A percentile compares a stretch with the other conserved stretches of the same genome.
These are phyloP conservation scores for Propithecus coquereli DNA, from an alignment of 2,113 vertebrate species.

Conservation along the genomic window DNA sequence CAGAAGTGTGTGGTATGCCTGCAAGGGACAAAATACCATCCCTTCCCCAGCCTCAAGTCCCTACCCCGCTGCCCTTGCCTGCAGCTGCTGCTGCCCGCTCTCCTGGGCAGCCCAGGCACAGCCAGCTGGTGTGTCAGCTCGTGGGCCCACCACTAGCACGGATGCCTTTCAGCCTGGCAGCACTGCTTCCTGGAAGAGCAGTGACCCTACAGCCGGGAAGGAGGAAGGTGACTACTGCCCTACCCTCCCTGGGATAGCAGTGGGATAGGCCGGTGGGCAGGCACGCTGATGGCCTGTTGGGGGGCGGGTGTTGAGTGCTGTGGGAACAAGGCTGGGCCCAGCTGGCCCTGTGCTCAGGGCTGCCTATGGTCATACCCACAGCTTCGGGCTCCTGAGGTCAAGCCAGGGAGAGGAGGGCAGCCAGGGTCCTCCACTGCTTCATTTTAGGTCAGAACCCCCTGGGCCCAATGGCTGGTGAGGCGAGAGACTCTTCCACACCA, in stretches of 20 bases:
- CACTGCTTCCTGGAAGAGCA: not conserved
- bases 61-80: not conserved
- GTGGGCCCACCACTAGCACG: not conserved
- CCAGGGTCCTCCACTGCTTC: not conserved
- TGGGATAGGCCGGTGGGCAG: not conserved
- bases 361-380: not conserved
- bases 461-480: not conserved
- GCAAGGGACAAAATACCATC: not conserved
- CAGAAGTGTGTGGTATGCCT: not conserved
- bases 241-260: not conserved
- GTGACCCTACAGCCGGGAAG: not conserved
- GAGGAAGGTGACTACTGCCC: not conserved
- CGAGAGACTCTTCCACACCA: not conserved
- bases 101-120: not conserved
- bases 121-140: not conserved
- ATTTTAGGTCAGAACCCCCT: not conserved
- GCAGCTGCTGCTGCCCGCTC: not conserved
- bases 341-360: not conserved
- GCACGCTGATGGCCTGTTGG: not conserved
- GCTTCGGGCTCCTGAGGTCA: not conserved
- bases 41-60: not conserved
- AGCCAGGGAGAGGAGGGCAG: not conserved
- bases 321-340: not conserved
- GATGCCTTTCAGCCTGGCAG: not conserved
- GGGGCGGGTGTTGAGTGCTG: not conserved